Evolutionary conservation across 1,140 invertebrate genomes (phyloP).

Genomic region (Stratiolaelaps scimitus): DNA sequence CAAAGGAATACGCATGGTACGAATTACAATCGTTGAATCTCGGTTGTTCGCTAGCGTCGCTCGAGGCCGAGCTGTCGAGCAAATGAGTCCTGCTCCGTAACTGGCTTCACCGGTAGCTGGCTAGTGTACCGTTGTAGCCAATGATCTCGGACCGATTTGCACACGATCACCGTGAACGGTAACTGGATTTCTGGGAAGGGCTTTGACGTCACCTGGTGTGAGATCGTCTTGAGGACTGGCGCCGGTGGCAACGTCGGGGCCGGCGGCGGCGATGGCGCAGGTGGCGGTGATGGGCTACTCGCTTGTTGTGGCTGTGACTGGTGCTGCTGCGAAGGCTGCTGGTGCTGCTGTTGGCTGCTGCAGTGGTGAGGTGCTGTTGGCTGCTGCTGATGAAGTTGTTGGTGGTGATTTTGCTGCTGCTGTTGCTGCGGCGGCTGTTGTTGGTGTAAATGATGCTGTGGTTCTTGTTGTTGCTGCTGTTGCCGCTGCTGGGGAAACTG

Average conservation of each 20-base stretch:
- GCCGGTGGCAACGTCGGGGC: too few species aligned
- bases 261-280: too few species aligned
- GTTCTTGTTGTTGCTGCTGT: background rate
- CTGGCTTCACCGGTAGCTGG: background rate
- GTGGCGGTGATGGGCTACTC: too few species aligned
- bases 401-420: background rate
- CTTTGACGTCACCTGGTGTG: conserved; percentile 23
- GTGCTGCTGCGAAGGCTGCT: too few species aligned
- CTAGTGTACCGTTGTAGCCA: conserved; percentile 11
- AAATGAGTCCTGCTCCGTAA: background rate
- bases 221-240: conserved; percentile 20
- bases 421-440: background rate
- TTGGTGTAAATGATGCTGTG: background rate
- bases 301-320: too few species aligned
- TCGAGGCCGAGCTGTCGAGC: background rate
- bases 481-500: background rate
- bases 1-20: too few species aligned
- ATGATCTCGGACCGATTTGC: conserved; percentile 24
- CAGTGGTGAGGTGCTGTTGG: too few species aligned
- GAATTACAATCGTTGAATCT: too few species aligned
- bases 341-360: too few species aligned
- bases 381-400: background rate
- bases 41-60: conserved; percentile 11
- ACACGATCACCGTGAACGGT: conserved; percentile 23
- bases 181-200: conserved; percentile 25